Evolutionary conservation across 2,797 vertebrate genomes (phyloP), one percentile per base, ranked within the genome.

Genomic region (Falco columbarius): DNA sequence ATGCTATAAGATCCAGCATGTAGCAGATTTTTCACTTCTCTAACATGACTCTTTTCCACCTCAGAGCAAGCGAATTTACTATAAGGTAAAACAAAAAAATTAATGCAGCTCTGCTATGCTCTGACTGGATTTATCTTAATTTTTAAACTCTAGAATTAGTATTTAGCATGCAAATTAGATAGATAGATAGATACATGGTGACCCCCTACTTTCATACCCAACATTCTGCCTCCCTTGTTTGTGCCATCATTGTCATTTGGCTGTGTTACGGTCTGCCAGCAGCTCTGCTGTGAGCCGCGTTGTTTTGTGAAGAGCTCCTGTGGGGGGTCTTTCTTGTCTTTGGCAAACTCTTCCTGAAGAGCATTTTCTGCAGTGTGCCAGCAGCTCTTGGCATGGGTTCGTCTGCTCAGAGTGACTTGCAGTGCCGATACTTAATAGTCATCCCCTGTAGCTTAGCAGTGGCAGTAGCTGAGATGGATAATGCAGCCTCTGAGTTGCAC

Each of bases 361-460:
- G 82, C 58, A 19, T 95, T 93, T 86, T 93, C 87, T 94, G 83
- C 65, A 73, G 72, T 26, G 63, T 92, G 87, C 63, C 71, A 95
- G 93, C 72, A 93, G 72, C 61, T 94, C 82, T 86, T 97, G 97
- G 96, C 96, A 91, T 65, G 29, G 76, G 61, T 47, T 81, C 12
- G 24, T 58, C 75, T 30, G 72, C 82, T 95, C 87, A 58, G 63
- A 77, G 77, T 95, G 93, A 97, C 96, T 96, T 97, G 95, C 96
- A 97, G 93, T 32, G 89, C 10, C 9, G 82, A 85, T 96, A 94
- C 90, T 97, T 97, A 96, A 94, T 81, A 96, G 97, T 97, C 95
- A 92, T 85, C 22, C 68, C 86, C 94, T 88, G 95, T 97, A 95
- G 92, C 87, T 86, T 71, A 96, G 72, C 90, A 73, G 75, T 87